A percentile compares a stretch with the other conserved stretches of the same genome.
Conservation (phyloP, 2,797 vertebrate species). For the Leptodactylus fallax region DNA sequence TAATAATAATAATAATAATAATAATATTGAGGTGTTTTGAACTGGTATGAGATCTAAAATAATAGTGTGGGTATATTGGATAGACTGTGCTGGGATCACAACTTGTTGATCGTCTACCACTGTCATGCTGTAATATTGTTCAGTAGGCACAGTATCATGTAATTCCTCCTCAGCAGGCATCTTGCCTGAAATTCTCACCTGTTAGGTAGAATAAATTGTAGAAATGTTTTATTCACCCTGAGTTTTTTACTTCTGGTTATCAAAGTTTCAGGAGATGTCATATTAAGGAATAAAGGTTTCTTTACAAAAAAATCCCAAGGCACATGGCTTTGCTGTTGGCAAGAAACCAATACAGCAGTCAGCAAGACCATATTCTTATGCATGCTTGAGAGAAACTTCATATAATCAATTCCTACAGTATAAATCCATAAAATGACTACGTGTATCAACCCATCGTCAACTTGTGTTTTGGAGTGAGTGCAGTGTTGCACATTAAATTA, state of each 20-base stretch:
- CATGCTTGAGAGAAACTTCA: background rate
- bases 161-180: conserved; percentile 36
- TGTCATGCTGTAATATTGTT: conserved; percentile 41
- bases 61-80: conserved; percentile 19
- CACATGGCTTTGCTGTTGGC: background rate
- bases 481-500: too few species aligned
- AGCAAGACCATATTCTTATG: too few species aligned
- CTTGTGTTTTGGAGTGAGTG: too few species aligned
- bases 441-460: background rate
- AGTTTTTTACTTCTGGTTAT: background rate
- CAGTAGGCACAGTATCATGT: conserved; percentile 28
- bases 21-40: background rate
- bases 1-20: too few species aligned
- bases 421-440: background rate
- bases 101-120: background rate
- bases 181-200: conserved; percentile 10
- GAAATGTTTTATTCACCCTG: background rate
- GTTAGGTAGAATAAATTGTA: conserved; percentile 39
- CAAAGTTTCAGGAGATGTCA: background rate
- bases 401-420: background rate
- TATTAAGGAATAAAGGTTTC: background rate
- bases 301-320: background rate
- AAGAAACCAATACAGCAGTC: background rate
- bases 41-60: background rate
- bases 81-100: background rate